A percentile compares a stretch with the other conserved stretches of the same genome.
phyloP scores from a whole-genome alignment of 2,888 invertebrate genomes.

The Ryuthela nishihirai region DNA sequence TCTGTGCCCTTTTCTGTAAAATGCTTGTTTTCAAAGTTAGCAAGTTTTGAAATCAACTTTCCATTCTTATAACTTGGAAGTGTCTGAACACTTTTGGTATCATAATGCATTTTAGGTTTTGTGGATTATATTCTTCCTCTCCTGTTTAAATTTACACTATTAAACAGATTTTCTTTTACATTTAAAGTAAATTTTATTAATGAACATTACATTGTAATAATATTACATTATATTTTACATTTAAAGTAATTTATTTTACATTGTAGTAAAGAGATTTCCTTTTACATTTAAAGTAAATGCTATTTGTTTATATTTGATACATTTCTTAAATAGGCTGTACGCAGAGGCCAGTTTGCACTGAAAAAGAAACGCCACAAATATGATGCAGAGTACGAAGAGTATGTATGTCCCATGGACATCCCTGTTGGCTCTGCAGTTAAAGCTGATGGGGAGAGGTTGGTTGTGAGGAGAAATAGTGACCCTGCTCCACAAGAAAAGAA shows the following conservation, averaged over 20 bases:
- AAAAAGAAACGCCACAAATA: slow-evolving; percentile 64
- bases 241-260: neutral
- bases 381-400: slow-evolving; percentile 76
- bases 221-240: neutral
- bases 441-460: slow-evolving; percentile 21
- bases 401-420: slow-evolving; percentile 72
- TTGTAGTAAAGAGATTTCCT: neutral
- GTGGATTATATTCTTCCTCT: too few relatives aligned
- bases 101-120: too few relatives aligned
- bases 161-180: neutral
- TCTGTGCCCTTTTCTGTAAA: too few relatives aligned
- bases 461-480: slow-evolving; percentile 29
- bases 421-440: slow-evolving; percentile 8
- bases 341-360: slow-evolving; percentile 80
- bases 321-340: slow-evolving; percentile 62
- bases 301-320: neutral
- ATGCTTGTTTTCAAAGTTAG: too few relatives aligned
- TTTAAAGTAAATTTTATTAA: neutral
- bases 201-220: neutral
- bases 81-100: too few relatives aligned
- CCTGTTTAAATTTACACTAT: neutral
- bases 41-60: too few relatives aligned
- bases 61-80: too few relatives aligned
- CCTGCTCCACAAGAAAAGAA: slow-evolving; percentile 27
- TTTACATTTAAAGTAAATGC: neutral